Evolutionary conservation across 2,888 invertebrate species (phyloP), one percentile per base, ranked within the genome.

Genomic region (Aelia acuminata): DNA sequence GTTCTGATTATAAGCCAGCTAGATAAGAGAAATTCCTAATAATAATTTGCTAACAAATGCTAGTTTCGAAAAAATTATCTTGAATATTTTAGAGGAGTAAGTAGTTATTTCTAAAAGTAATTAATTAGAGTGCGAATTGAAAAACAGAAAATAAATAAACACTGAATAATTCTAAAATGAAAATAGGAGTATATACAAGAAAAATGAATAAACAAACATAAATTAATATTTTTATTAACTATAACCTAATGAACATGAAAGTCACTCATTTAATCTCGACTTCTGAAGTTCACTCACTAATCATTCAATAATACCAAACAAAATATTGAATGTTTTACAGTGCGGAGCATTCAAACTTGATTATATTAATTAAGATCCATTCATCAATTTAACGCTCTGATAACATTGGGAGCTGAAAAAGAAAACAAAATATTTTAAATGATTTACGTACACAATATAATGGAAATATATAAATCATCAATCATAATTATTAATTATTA

Each of bases 381-480:
- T 43, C 80, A 18, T 80, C 80, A 80, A 80, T 80, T 80, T 11
- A 43, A 43, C 13, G 80, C 39, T 80, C 47, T 80, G 39, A 80
- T 80, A 13, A 80, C 11, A n/a, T 80, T 80, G 13, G 80, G 80
- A 22, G 80, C 80, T 80, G 80, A 80, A 80, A 80, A 18, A 80
- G n/a, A 43, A 43, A 80, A 80, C 11, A 75, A 1, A 13, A 80
- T 10, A 18, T n/a, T 15, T 26, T n/a, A n/a, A n/a, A 53, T n/a
- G n/a, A 53, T n/a, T 53, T 5, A 22, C 4, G n/a, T n/a, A n/a
- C 10, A n/a, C 10, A 53, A n/a, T n/a, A 48, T 49, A 53, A n/a
- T 53, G 3, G 5, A n/a, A 5, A n/a, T 4, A 20, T 10, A n/a
- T 53, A 5, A 4, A 57, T 43, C 4, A 15, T 57, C 20, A 57